Base-by-base conservation (phyloP, 2,888 invertebrate species). In the Polietes domitor region DNA sequence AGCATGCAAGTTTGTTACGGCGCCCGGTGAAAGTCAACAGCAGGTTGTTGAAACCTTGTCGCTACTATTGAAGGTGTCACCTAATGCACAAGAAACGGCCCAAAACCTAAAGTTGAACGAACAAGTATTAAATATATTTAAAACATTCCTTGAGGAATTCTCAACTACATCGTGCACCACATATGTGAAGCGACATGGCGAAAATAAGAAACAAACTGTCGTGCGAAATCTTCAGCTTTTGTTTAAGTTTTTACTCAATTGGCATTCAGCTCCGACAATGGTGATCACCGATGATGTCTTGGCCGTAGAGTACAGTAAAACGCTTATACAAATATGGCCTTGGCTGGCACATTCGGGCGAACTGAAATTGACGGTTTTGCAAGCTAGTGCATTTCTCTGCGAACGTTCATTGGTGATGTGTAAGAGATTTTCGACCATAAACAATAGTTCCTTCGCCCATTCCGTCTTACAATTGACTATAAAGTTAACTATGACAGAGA, bases 401-500 rank as follows among this genome's bases (percentile, higher is more conserved):
- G 91, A 92, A 72, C 88, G 90, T 77, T 92, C 92, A 0, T 80
- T 92, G 17, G 86, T 88, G 47, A 89, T 92, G 77, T 92, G 92
- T 84, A 89, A 89, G 10, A 89, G 91, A 68, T 88, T 90, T 19
- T 89, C 92, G 0, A 55, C 85, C 61, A 77, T 87, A 1, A 87
- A 87, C 6, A 87, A 87, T 6, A 71, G 88, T 7, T 87, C 86
- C 19, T 88, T 88, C 50, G 86, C 91, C 0, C 88, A 88, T 47
- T 89, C 91, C 5, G 85, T 92, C 68, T 84, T 92, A 2, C 90
- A 91, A 77, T 83, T 91, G 74, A 86, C 91, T 24, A 83, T 87
- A 0, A 89, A 90, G 28, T 85, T 90, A 21, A 89, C 89, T 5
- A 86, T 86, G 9, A 83, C 87, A 2, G 92, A 92, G 84, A 90